Percentiles rank a stretch among this genome's conserved stretches.
Evolutionary conservation across 64 coral and sea anemone species (phyloP).

Genomic region (Porites australiensis): DNA sequence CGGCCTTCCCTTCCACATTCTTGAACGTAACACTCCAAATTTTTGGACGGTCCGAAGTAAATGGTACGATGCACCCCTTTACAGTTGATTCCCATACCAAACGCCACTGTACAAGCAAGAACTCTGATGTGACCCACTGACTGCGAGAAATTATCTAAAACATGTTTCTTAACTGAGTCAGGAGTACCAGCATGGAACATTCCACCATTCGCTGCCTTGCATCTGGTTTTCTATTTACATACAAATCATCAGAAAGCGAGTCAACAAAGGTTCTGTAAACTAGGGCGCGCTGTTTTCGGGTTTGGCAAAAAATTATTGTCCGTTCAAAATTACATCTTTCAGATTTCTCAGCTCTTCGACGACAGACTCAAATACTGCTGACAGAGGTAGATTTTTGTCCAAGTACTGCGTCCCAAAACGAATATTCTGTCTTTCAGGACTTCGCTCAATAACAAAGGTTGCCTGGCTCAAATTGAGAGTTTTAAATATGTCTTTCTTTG

Average conservation of each 20-base stretch:
- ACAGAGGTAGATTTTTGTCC: constrained; percentile 35
- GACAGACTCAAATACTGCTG: constrained; percentile 1
- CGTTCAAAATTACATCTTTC: constrained; percentile 18
- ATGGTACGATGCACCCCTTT: background rate
- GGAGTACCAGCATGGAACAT: constrained; percentile 49
- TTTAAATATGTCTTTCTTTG: constrained; percentile 52
- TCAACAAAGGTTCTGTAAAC: constrained; percentile 52
- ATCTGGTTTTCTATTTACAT: constrained; percentile 17
- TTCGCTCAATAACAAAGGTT: constrained; percentile 17
- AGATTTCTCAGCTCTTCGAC: background rate
- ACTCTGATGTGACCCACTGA: background rate
- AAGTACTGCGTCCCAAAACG: constrained; percentile 24
- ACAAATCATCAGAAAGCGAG: constrained; percentile 38
- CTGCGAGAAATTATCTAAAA: background rate
- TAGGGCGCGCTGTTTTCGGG: constrained; percentile 61
- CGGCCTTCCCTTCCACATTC: constrained; percentile 11
- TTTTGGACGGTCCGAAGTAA: background rate
- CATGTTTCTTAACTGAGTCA: background rate
- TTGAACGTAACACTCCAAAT: constrained; percentile 25
- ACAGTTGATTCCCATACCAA: constrained; percentile 61
- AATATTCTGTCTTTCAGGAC: constrained; percentile 44
- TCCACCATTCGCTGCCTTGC: constrained; percentile 41
- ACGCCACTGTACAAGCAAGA: constrained; percentile 17
- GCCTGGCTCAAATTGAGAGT: constrained; percentile 20
- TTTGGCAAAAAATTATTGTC: constrained; percentile 71